phyloP scores from a whole-genome alignment of 2,888 invertebrate genomes.

The Tetranychus truncatus region DNA sequence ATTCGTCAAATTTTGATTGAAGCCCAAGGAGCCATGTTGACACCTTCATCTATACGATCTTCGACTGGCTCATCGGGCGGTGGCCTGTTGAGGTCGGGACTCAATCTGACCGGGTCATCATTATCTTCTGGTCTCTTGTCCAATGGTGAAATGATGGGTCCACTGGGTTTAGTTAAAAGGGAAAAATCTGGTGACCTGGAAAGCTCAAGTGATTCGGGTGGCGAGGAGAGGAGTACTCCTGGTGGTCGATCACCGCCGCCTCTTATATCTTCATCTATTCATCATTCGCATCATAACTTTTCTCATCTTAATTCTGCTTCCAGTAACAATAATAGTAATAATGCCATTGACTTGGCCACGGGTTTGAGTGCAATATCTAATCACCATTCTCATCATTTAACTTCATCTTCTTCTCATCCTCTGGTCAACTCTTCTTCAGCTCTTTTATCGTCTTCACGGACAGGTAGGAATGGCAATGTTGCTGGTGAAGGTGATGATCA shows the following conservation, averaged over 20 bases:
- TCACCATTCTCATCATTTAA: neutral
- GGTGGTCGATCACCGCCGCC: neutral
- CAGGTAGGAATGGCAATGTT: neutral
- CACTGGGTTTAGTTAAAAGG: neutral
- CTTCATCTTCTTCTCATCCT: neutral
- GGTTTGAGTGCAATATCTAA: neutral
- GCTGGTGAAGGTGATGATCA: neutral
- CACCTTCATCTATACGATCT: constrained; percentile 28
- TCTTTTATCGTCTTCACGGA: neutral
- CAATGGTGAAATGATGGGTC: neutral
- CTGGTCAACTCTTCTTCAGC: neutral
- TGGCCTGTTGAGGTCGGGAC: neutral
- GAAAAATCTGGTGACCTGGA: neutral
- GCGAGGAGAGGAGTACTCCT: neutral
- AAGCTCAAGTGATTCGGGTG: too few species aligned
- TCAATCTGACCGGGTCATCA: neutral
- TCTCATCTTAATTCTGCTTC: neutral
- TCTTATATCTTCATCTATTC: neutral
- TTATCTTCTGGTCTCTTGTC: neutral
- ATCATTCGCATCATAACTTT: neutral
- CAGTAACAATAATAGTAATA: neutral
- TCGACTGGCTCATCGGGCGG: neutral
- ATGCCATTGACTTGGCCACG: neutral
- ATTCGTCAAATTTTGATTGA: constrained; percentile 81
- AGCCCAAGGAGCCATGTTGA: constrained; percentile 66